Evolutionary conservation across 2,888 invertebrate species (phyloP).

Genomic region (Yponomeuta sedellus): DNA sequence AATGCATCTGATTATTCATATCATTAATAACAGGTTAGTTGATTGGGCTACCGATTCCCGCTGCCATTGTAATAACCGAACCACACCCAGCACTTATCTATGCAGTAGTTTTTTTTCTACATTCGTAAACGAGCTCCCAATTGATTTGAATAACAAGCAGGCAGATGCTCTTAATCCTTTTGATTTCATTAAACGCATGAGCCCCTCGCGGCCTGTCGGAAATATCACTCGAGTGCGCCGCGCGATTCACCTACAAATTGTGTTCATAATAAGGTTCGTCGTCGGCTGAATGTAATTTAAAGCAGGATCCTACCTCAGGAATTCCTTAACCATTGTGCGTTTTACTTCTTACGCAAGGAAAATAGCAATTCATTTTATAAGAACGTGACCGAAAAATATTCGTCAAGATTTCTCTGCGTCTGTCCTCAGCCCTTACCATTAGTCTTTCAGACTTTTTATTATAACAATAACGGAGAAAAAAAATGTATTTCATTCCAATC

Average conservation of each 20-base stretch:
- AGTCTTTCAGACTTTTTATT: constrained; percentile 29
- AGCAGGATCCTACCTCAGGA: constrained; percentile 31
- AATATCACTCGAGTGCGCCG: constrained; percentile 69
- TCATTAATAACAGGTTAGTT: constrained; percentile 62
- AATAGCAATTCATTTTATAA: constrained; percentile 37
- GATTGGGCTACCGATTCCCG: constrained; percentile 62
- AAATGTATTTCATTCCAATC: constrained; percentile 19
- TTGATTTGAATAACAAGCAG: constrained; percentile 76
- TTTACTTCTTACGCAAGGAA: constrained; percentile 28
- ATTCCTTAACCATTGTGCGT: constrained; percentile 29
- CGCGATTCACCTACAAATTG: constrained; percentile 48
- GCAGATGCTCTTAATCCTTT: constrained; percentile 77
- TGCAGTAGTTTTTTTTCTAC: constrained; percentile 74
- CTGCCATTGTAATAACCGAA: constrained; percentile 65
- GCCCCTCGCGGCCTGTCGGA: constrained; percentile 71
- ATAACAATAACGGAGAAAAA: constrained; percentile 1
- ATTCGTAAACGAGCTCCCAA: constrained; percentile 75
- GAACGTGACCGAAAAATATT: constrained; percentile 48
- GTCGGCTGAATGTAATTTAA: constrained; percentile 38
- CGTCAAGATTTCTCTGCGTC: constrained; percentile 32
- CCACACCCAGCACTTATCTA: constrained; percentile 73
- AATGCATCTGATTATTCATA: constrained; percentile 32
- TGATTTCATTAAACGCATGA: constrained; percentile 76
- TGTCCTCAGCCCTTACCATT: not conserved
- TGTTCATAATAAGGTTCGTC: constrained; percentile 53